Base-by-base conservation (phyloP, 2,797 vertebrate genomes). In the Coregonus sp. region DNA sequence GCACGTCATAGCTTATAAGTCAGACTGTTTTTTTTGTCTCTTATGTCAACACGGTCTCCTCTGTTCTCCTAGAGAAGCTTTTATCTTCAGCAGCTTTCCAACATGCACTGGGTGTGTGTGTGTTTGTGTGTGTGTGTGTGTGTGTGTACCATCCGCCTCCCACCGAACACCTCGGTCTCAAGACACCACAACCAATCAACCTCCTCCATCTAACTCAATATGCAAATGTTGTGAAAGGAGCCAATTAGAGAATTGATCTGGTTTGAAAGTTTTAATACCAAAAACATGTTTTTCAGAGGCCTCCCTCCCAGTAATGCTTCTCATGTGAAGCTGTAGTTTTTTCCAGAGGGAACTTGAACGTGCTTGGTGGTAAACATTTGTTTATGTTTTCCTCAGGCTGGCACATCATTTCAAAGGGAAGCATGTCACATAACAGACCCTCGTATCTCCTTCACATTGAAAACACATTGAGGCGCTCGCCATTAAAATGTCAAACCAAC, bases 321-420 rank as follows among this genome's bases (percentile, higher is more conserved):
- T 86, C 92, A 92, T 93, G 88, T 94, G 92, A 86, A 81, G 77
- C 85, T 90, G 92, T 73, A 89, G 91, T 85, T 92, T 91, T 82
- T 75, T 52, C 70, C 31, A 1, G 70, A 37, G 77, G 81, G 82
- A 80, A 75, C 80, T 84, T 84, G 86, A 92, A 91, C 92, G 90
- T 92, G 92, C 93, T 93, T 91, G 92, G 93, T 94, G 93, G 92
- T 90, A 89, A 93, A 93, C 92, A 92, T 94, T 94, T 95, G 92
- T 94, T 94, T 93, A 87, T 91, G 89, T 93, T 93, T 92, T 92
- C 81, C 85, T 81, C 83, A 87, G 86, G 82, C 89, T 91, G 91
- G 81, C 72, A 70, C 90, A 90, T 90, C 78, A 72, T 92, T 94
- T 94, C 91, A 94, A 94, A 94, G 91, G 73, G 84, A 86, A 78